A percentile compares a stretch with the other conserved stretches of the same genome.
These are phyloP conservation scores for Psephotus haematonotus DNA, from an alignment of 2,113 vertebrate species.

Conservation along the genomic window DNA sequence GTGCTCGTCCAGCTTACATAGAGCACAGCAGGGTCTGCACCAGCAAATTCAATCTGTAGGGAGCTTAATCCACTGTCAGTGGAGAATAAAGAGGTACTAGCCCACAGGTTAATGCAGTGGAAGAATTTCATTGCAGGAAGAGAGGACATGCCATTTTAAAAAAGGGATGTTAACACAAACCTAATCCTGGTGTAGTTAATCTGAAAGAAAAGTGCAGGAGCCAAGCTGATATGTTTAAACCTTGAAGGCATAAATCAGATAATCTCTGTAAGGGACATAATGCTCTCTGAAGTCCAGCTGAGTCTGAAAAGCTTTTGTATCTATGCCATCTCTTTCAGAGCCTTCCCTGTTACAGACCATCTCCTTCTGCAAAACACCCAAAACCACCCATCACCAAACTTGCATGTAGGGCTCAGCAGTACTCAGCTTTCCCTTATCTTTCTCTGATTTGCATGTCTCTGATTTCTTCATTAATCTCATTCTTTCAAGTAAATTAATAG, in stretches of 20 bases:
- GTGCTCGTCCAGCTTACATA: rapidly evolving
- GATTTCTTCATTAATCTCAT: slow-evolving; percentile 24
- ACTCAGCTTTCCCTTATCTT: neutral
- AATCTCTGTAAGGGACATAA: neutral
- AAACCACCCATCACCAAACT: neutral
- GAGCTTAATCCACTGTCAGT: neutral
- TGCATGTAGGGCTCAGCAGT: neutral
- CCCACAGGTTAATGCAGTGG: neutral
- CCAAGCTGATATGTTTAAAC: neutral
- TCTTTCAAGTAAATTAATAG: neutral
- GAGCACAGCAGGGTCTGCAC: neutral
- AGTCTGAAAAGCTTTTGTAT: neutral
- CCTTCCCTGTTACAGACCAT: neutral
- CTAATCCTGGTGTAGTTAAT: neutral
- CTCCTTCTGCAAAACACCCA: neutral
- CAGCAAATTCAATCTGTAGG: rapidly evolving
- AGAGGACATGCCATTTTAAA: neutral
- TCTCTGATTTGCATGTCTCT: slow-evolving; percentile 32
- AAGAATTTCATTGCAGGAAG: neutral
- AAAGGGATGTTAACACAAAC: neutral
- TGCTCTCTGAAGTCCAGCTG: neutral
- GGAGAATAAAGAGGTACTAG: neutral
- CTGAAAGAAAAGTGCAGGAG: neutral
- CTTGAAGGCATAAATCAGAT: neutral
- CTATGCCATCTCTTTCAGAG: neutral